phyloP scores from a whole-genome alignment of 2,113 vertebrate genomes.

The Nothoprocta pentlandii region DNA sequence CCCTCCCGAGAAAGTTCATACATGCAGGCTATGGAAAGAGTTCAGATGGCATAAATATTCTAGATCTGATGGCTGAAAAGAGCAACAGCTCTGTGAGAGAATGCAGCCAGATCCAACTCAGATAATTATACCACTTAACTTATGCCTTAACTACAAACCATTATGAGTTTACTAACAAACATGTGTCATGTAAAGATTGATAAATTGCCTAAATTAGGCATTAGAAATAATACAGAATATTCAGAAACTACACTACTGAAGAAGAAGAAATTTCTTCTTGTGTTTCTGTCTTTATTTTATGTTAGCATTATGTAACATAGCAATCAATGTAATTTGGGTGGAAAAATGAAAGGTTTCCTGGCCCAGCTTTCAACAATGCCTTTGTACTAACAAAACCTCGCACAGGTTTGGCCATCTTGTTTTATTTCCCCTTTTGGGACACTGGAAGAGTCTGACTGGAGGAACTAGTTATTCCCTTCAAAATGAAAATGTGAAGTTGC shows the following conservation, averaged over 20 bases:
- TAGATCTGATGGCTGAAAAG: neutral
- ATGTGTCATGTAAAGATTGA: neutral
- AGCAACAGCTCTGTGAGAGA: neutral
- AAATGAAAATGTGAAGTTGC: neutral
- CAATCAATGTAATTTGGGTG: neutral
- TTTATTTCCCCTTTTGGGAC: neutral
- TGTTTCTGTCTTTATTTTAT: neutral
- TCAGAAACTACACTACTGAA: neutral
- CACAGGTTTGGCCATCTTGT: neutral
- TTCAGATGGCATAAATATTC: neutral
- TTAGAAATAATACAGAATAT: neutral
- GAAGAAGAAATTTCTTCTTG: neutral
- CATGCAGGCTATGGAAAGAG: neutral
- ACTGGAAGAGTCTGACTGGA: neutral
- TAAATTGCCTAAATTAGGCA: neutral
- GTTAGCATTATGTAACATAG: neutral
- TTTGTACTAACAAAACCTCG: neutral
- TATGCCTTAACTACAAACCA: neutral
- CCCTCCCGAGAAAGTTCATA: neutral
- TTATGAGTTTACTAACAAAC: neutral
- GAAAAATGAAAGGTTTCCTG: neutral
- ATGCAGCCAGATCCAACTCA: neutral
- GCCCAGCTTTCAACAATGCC: neutral
- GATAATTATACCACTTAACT: neutral
- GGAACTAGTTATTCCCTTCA: neutral